Base-by-base conservation (phyloP, 2,888 invertebrate genomes). In the Odontocerum albicorne region DNA sequence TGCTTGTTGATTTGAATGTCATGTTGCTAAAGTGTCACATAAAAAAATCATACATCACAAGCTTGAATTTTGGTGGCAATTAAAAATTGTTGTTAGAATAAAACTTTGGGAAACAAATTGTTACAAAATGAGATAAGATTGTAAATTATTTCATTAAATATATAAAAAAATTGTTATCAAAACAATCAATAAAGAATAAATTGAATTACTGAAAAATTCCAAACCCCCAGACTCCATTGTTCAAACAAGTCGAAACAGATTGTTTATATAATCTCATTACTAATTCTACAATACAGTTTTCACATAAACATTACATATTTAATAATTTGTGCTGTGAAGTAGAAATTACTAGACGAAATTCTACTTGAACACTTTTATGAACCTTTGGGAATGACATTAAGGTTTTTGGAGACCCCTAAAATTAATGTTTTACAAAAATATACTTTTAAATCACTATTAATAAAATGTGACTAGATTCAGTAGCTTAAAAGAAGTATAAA, bases 361-460 rank as follows among this genome's bases (percentile, higher is more conserved):
- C 56, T 49, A 57, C 52, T 52, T 44, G 52, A 57, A 57, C 57
- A 52, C 57, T 43, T 50, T 44, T 46, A 44, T 57, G 57, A 57
- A 56, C 56, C 56, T 44, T 52, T 52, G 45, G 50, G 32, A 49
- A 22, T 36, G 27, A 17, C 47, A n/a, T 40, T 15, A 27, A 49
- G 43, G 49, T n/a, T 49, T 40, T 49, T 31, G 32, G n/a, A 39
- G 39, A 40, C 39, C 35, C 47, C 22, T 47, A 47, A 47, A 47
- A 47, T 47, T 47, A 47, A 47, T 20, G 21, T 47, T 47, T 45
- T 45, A 47, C 36, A 47, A 47, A 50, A 50, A 50, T 50, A 40
- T 42, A 51, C 33, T 36, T 44, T 51, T 17, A 51, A 51, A 44
- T 44, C 13, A 36, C 43, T 43, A 51, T 38, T 36, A 44, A 51